These are phyloP conservation scores for Pogona vitticeps DNA, from an alignment of 2,113 vertebrate species.

Conservation along the genomic window DNA sequence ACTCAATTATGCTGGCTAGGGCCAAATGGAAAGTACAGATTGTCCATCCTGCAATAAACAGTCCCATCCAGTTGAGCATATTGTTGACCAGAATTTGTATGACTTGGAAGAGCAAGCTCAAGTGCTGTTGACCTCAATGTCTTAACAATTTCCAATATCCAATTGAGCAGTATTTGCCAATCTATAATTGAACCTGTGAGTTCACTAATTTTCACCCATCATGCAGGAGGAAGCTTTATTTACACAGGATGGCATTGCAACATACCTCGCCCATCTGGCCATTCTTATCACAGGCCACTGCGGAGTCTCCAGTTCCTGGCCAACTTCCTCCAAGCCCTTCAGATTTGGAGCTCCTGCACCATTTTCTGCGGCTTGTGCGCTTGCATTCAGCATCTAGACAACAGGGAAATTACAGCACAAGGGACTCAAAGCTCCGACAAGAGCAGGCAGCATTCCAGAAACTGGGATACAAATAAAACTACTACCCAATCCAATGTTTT, in stretches of 20 bases:
- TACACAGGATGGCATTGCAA: background rate
- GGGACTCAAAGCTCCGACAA: background rate
- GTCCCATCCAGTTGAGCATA: background rate
- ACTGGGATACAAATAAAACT: background rate
- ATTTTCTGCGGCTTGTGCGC: slow-evolving; percentile 60
- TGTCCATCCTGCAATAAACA: background rate
- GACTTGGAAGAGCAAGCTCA: background rate
- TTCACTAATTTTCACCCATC: background rate
- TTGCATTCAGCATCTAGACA: slow-evolving; percentile 58
- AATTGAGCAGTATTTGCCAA: background rate
- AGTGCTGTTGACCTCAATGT: background rate
- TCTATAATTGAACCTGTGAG: background rate
- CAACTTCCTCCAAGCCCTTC: slow-evolving; percentile 52
- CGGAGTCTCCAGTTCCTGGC: slow-evolving; percentile 42
- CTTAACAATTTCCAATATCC: background rate
- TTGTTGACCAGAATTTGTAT: background rate
- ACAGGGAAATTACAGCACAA: background rate
- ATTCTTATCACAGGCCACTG: slow-evolving; percentile 52
- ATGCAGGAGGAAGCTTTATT: background rate
- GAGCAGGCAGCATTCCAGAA: background rate
- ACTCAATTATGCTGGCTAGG: too few relatives aligned
- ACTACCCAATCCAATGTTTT: background rate
- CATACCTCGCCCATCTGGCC: slow-evolving; percentile 18
- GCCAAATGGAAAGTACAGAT: too few relatives aligned
- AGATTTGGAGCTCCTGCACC: slow-evolving; percentile 62